Evolutionary conservation across 2,113 vertebrate genomes (phyloP), one percentile per base, ranked within the genome.

Genomic region (Chloebia gouldiae): DNA sequence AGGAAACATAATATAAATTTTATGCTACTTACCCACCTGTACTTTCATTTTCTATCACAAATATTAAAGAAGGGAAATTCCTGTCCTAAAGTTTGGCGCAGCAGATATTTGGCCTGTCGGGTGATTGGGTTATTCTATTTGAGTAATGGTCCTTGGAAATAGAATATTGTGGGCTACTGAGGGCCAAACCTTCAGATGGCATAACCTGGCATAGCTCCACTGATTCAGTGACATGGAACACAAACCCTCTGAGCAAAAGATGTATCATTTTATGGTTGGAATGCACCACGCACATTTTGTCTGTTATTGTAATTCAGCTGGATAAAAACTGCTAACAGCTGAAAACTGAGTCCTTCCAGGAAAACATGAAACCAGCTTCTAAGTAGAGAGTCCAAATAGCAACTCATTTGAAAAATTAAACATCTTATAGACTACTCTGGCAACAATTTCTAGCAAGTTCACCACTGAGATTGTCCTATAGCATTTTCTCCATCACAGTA

Each of bases 131-230:
- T 82, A 90, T 87, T 91, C 42, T 61, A 42, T 92, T 72, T 80
- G 81, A 90, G 63, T 70, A 88, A 92, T 59, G 50, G 89, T n/a
- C 45, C 81, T 82, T 95, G 84, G 84, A 95, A 95, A 80, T 10
- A 61, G 81, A 86, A 44, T 68, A 35, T 16, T 84, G 17, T 51
- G 40, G 78, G 81, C 45, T 71, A 35, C 51, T 28, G 47, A 76
- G 39, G 81, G 53, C 66, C 91, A 92, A 20, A 73, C 28, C 50
- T 91, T 96, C 81, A 95, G 78, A 88, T 90, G 71, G 84, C 54
- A 80, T n/a, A 61, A 69, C 16, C 57, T 84, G 83, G 77, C 72
- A 65, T 16, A 89, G 35, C 20, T 47, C 59, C 71, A 54, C 5
- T 73, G 81, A 53, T 80, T 51, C 66, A 83, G 42, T 83, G 83